Base-by-base conservation (phyloP, 2,888 invertebrate genomes). In the Noctua pronuba region DNA sequence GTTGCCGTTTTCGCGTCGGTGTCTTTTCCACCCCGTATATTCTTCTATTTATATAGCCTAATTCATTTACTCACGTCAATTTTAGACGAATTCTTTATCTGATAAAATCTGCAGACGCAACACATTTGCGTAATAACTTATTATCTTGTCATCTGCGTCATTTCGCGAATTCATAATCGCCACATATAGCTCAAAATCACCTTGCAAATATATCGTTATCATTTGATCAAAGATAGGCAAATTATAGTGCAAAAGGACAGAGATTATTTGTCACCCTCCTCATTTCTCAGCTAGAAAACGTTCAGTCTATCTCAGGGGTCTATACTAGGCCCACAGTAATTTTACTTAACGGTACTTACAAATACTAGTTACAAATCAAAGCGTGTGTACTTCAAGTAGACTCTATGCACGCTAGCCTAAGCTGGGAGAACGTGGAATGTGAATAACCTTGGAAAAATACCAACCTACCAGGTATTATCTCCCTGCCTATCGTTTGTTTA, bases 391-490 rank as follows among this genome's bases (percentile, higher is more conserved):
- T 79, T 79, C 80, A 80, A 88, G 85, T 87, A 77, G 77, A 90
- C 90, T 88, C 90, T 86, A 89, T 90, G 92, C 93, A 93, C 92
- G 92, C 91, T 90, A 92, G 90, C 88, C 89, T 90, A 90, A 87
- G 84, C 90, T 85, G 85, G 89, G 92, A 90, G 93, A 93, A 92
- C 90, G 92, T 92, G 91, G 92, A 94, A 94, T 94, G 94, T 92
- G 88, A 91, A 92, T 90, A 93, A 88, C 94, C 94, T 94, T 94
- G 93, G 91, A 77, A 73, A 76, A 79, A 76, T 73, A 82, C 74
- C 64, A 68, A 86, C 82, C 82, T 80, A 83, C 81, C 73, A 72
- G 28, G 79, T 72, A 77, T 80, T 80, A 82, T 85, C 75, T 83
- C 58, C 60, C 28, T 58, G 35, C 24, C 55, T 55, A 68, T 44